These are phyloP conservation scores for Mallotus villosus DNA, from an alignment of 2,797 vertebrate genomes.

Conservation along the genomic window DNA sequence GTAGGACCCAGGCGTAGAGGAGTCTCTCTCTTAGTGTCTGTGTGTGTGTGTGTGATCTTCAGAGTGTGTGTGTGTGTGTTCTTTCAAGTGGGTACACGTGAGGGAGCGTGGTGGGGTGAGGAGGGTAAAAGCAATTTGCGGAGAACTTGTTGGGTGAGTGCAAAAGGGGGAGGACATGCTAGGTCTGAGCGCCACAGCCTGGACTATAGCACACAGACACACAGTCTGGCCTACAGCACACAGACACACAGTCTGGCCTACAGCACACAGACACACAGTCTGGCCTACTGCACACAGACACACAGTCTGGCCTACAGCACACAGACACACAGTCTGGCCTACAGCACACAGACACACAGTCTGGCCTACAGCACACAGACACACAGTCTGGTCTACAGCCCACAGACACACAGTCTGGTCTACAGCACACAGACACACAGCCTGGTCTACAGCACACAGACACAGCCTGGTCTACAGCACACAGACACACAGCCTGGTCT, in stretches of 20 bases:
- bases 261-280: no score
- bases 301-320: neutral
- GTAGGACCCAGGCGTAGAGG: conserved; percentile 48
- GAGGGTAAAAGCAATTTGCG: conserved; percentile 92
- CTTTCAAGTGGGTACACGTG: no score
- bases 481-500: no score
- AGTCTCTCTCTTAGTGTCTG: conserved; percentile 29
- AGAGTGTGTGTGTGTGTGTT: conserved; percentile 30
- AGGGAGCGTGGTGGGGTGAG: conserved; percentile 44
- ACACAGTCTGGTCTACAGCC: conserved; percentile 30
- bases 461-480: conserved; percentile 66
- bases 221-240: conserved; percentile 16
- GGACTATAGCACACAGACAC: no score
- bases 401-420: no score
- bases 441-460: conserved; percentile 58
- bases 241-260: conserved; percentile 66
- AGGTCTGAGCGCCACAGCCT: conserved; percentile 30
- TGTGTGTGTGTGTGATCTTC: conserved; percentile 40
- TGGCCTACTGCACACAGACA: no score
- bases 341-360: no score
- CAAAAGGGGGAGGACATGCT: conserved; percentile 55
- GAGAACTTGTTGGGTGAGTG: conserved; percentile 84
- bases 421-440: no score
- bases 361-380: conserved; percentile 63
- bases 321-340: conserved; percentile 67